Evolutionary conservation across 2,113 vertebrate species (phyloP).

Genomic region (Oncorhynchus clarkii): DNA sequence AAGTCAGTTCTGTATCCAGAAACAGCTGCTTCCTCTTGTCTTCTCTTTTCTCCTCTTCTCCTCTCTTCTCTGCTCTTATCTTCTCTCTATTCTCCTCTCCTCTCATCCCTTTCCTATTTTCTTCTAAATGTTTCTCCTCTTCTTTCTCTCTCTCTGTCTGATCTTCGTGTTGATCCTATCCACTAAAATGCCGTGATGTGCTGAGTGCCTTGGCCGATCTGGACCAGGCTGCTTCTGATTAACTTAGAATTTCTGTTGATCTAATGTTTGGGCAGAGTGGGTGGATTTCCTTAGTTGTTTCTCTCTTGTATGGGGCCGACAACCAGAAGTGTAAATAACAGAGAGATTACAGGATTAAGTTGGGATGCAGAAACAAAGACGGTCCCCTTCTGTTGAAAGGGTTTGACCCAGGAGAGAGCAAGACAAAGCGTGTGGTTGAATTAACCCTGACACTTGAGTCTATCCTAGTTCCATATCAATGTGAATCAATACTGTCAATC

Average conservation of each 20-base stretch:
- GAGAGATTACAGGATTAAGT: conserved; percentile 21
- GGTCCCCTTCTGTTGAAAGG: neutral
- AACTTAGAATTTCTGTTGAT: conserved; percentile 38
- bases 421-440: conserved; percentile 2
- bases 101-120: neutral
- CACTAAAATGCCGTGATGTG: too few species aligned
- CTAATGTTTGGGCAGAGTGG: conserved; percentile 46
- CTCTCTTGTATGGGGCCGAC: conserved; percentile 49
- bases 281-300: conserved; percentile 41
- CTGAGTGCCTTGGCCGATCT: neutral
- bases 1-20: neutral
- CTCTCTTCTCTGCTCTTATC: neutral
- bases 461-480: neutral
- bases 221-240: conserved; percentile 48
- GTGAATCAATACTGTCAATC: neutral
- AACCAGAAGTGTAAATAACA: conserved; percentile 20
- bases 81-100: neutral
- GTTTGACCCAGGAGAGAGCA: neutral
- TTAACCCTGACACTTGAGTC: neutral
- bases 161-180: conserved; percentile 24
- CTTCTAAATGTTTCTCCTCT: too few species aligned
- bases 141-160: neutral
- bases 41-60: neutral
- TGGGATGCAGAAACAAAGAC: conserved; percentile 6
- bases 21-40: conserved; percentile 6